Evolutionary conservation across 2,113 vertebrate species (phyloP).

Genomic region (Poicephalus gulielmi): DNA sequence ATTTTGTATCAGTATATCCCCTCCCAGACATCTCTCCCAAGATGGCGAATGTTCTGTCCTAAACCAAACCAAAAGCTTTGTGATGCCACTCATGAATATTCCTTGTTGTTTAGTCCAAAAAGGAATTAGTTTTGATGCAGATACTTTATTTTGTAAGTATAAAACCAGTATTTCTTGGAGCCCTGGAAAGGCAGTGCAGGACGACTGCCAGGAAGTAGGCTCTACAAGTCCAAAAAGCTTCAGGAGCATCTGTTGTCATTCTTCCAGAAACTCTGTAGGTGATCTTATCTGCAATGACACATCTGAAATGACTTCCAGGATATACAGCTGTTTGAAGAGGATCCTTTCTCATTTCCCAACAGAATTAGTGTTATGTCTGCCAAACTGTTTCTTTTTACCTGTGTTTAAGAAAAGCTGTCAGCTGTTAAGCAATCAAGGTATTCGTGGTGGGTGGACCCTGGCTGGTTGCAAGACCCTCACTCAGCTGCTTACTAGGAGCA

Average conservation of each 20-base stretch:
- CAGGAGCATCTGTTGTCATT: neutral
- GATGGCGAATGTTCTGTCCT: neutral
- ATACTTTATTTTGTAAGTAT: neutral
- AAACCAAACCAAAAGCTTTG: neutral
- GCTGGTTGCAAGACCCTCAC: neutral
- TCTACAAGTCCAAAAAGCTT: neutral
- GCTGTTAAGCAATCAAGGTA: neutral
- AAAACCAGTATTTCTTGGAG: neutral
- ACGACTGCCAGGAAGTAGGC: neutral
- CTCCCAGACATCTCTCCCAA: neutral
- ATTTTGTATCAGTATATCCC: neutral
- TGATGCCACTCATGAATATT: neutral
- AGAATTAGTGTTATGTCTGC: neutral
- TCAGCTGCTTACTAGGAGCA: neutral
- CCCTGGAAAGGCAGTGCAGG: neutral
- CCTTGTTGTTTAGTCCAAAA: neutral
- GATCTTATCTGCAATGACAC: neutral
- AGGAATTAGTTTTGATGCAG: neutral
- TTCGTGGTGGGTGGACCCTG: neutral
- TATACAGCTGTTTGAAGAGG: neutral
- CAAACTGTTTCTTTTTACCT: neutral
- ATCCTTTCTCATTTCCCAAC: neutral
- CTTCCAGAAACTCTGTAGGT: neutral
- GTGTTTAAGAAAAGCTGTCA: neutral
- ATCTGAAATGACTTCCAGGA: neutral